Base-by-base conservation (phyloP, 2,888 invertebrate species). In the Cynaeus angustus region DNA sequence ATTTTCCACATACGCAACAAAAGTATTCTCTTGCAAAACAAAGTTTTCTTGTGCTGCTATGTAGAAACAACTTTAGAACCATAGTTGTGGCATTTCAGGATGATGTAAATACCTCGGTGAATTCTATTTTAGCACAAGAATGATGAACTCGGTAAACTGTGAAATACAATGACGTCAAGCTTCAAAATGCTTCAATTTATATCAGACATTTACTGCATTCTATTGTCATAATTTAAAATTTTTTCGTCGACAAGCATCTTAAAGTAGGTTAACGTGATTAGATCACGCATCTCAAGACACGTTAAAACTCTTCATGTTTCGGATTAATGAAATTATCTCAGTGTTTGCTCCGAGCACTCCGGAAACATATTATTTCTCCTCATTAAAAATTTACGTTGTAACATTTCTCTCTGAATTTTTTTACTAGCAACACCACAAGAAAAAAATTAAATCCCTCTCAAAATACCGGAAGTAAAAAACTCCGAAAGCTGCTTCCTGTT, bases 311-410 rank as follows among this genome's bases (percentile, higher is more conserved):
- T 62, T 62, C 62, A 50, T 50, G 62, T 62, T 61, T 50, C 50
- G 38, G 50, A 62, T 62, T 62, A 62, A 62, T 38, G 62, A 50
- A 62, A 62, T 62, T 62, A 62, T 62, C 50, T 26, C 48, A 45
- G 59, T 59, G 43, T 55, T 30, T 38, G 52, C 7, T 38, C 38
- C 30, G 21, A 26, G 33, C 14, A 26, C 28, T 1, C 14, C 56
- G 8, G 55, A 58, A 41, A 55, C 28, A 43, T 28, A 43, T 58
- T 38, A 43, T 46, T 59, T 37, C 53, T 43, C 45, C 59, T 59
- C 45, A 59, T 59, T 59, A 59, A 59, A 59, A 59, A 59, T 59
- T 9, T 13, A 59, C 28, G 13, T 41, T 56, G 26, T 55, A 21
- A 21, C 21, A 21, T 21, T 21, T 21, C 14, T 16, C 8, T 43